Base-by-base conservation (phyloP, 2,888 invertebrate genomes). In the Pimpla rufipes region DNA sequence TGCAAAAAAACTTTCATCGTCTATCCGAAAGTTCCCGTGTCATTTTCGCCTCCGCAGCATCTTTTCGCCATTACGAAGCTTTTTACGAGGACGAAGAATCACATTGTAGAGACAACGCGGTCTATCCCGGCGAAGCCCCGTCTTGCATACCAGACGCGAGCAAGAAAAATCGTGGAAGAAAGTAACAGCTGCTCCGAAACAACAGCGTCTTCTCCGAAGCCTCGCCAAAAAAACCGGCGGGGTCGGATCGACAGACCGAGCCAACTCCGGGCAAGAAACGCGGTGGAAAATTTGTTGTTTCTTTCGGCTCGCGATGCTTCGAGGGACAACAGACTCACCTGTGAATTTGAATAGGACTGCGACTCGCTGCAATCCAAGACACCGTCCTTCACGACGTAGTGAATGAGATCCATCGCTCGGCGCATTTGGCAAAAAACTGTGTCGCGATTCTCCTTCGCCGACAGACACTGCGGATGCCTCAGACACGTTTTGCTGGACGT, bases 341-440 rank as follows among this genome's bases (percentile, higher is more conserved):
- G 93, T 64, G 93, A 93, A 89, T 93, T 93, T 64, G 93, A 91
- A 79, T 92, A 93, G 71, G 92, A 91, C 85, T 93, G 91, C 16
- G 94, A 92, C 83, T 93, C 94, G 87, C 93, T 93, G 83, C 94
- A 94, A 90, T 95, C 95, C 92, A 97, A 94, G 55, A 98, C 97
- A n/a, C 99, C 99, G 93, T 99, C 99, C 90, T 98, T 98, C 64
- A 99, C 98, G 82, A 99, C 98, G 93, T 98, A 98, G 94, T 99
- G 99, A 88, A 99, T 98, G 86, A 99, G 95, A 94, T 99, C 99
- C 96, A 99, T 97, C 29, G 99, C 98, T 85, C 98, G 95, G 84
- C 99, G 95, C 97, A 99, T 99, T 94, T 99, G 98, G 93, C 98
- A 98, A 94, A 99, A 99, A 62, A 99, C 99, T 0, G 99, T 99